Percentiles rank a stretch among this genome's conserved stretches.
Conservation (phyloP, 64 coral and sea anemone genomes). For the Pocillopora damicornis region DNA sequence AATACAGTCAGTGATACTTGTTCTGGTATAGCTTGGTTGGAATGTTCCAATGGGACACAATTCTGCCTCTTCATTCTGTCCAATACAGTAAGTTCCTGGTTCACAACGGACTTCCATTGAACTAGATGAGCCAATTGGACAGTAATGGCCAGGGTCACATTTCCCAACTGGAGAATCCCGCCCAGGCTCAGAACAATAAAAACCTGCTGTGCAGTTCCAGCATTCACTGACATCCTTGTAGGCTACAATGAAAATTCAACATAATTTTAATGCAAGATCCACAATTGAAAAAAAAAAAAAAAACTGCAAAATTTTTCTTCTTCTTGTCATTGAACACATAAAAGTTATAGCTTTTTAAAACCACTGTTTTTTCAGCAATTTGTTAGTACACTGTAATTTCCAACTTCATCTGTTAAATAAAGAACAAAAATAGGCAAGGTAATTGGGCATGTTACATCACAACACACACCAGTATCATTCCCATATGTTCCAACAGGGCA, state of each 20-base stretch:
- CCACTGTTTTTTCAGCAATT: too few species aligned
- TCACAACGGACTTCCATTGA: conserved; percentile 56
- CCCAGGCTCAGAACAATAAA: conserved; percentile 70
- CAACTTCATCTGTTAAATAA: too few species aligned
- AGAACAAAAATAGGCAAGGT: too few species aligned
- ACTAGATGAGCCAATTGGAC: conserved; percentile 69
- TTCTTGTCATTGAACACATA: too few species aligned
- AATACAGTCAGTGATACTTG: conserved; percentile 48
- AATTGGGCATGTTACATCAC: too few species aligned
- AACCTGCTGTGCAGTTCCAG: conserved; percentile 89
- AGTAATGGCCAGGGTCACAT: conserved; percentile 86
- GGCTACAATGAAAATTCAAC: conserved; percentile 26
- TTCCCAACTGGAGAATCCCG: conserved; percentile 48
- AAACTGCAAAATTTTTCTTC: too few species aligned
- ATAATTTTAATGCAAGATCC: background rate
- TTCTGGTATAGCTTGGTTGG: conserved; percentile 58
- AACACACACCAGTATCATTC: conserved; percentile 68
- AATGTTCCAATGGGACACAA: conserved; percentile 79
- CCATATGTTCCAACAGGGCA: conserved; percentile 85
- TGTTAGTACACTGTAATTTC: too few species aligned
- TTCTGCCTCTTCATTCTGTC: conserved; percentile 61
- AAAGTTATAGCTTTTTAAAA: too few species aligned
- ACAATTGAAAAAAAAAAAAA: background rate
- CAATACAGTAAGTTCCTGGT: conserved; percentile 78
- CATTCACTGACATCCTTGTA: conserved; percentile 87